phyloP scores from a whole-genome alignment of 2,113 vertebrate genomes.

The Eulemur macaco region DNA sequence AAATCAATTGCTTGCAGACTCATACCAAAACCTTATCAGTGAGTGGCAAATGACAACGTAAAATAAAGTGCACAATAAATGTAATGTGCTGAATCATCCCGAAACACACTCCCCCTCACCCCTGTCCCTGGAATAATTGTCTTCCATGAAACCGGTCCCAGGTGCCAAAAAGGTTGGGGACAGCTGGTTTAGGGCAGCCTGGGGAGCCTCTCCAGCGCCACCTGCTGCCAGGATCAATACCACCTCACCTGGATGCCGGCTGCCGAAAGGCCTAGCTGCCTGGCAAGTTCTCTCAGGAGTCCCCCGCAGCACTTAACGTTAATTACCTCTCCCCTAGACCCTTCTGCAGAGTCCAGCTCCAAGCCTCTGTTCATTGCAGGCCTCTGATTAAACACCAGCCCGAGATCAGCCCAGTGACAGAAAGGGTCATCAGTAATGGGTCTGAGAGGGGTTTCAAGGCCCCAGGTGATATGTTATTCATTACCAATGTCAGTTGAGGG shows the following conservation, averaged over 20 bases:
- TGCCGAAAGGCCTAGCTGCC: conserved; percentile 46
- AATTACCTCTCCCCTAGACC: background rate
- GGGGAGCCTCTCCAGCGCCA: conserved; percentile 9
- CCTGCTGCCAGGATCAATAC: conserved; percentile 60
- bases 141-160: too few relatives aligned
- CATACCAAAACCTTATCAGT: too few relatives aligned
- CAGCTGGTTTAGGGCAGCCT: background rate
- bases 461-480: conserved; percentile 62
- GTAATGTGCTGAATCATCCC: too few relatives aligned
- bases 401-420: conserved; percentile 46
- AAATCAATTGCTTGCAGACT: too few relatives aligned
- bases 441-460: conserved; percentile 40
- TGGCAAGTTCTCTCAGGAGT: background rate
- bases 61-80: too few relatives aligned
- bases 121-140: too few relatives aligned
- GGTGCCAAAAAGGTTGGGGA: too few relatives aligned
- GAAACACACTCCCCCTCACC: too few relatives aligned
- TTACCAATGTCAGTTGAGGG: background rate
- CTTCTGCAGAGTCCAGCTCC: background rate
- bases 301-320: conserved; percentile 40
- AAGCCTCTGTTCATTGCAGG: conserved; percentile 33
- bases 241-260: conserved; percentile 28
- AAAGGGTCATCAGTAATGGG: conserved; percentile 47
- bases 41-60: too few relatives aligned
- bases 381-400: conserved; percentile 70